Evolutionary conservation across 2,888 invertebrate genomes (phyloP).

Genomic region (Venustoraphidia nigricollis): DNA sequence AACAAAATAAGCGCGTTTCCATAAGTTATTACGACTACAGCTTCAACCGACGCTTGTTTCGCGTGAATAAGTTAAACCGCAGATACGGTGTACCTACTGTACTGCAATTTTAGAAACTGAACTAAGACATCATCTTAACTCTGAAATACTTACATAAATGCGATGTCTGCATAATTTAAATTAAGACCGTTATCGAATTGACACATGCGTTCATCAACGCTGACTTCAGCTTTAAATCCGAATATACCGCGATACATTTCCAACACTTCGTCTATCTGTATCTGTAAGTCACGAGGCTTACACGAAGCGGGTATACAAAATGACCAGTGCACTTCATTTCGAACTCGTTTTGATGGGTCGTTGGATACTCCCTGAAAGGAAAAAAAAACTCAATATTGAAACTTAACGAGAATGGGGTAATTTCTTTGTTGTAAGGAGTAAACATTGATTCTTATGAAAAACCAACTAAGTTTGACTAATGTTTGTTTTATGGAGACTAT

Average conservation of each 20-base stretch:
- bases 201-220: slow-evolving; percentile 27
- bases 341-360: slow-evolving; percentile 11
- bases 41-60: too few relatives aligned
- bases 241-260: slow-evolving; percentile 9
- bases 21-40: too few relatives aligned
- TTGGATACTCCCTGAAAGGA: slow-evolving; percentile 8
- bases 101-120: too few relatives aligned
- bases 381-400: too few relatives aligned
- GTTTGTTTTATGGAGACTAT: too few relatives aligned
- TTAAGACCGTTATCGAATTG: slow-evolving; percentile 28
- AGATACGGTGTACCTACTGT: too few relatives aligned
- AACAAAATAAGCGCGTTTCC: too few relatives aligned
- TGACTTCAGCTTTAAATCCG: slow-evolving; percentile 11
- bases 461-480: too few relatives aligned
- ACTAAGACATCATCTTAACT: not conserved
- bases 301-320: slow-evolving; percentile 44
- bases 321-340: slow-evolving; percentile 34
- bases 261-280: slow-evolving; percentile 14
- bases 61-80: too few relatives aligned
- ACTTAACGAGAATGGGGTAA: too few relatives aligned
- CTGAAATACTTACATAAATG: slow-evolving; percentile 22
- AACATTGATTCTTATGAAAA: too few relatives aligned
- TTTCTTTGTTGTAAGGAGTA: too few relatives aligned
- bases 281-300: slow-evolving; percentile 31
- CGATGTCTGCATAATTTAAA: slow-evolving; percentile 21